Base-by-base conservation (phyloP, 2,888 invertebrate species). In the Leptinotarsa rubiginosa region DNA sequence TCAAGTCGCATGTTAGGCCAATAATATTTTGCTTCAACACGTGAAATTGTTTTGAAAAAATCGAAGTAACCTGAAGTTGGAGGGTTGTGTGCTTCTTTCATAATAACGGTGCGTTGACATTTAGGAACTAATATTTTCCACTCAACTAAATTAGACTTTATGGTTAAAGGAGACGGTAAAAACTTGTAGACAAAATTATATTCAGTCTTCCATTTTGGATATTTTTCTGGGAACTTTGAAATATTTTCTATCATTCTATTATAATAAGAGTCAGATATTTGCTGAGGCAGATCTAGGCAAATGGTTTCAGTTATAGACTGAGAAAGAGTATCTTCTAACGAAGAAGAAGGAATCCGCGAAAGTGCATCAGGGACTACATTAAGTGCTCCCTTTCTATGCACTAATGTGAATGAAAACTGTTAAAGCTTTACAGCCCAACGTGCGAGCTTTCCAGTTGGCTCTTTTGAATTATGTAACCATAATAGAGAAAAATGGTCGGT, bases 81-180 rank as follows among this genome's bases (percentile, higher is more conserved):
- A 25, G 5, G 31, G 31, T 31, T 31, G 31, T 31, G 31, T 7
- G 7, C 31, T n/a, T 77, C 71, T 15, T 62, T 18, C n/a, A 81
- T 66, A 47, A 81, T 56, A n/a, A 72, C n/a, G 1, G 13, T 50
- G 15, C 80, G 18, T 62, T 76, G 76, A 16, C 7, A 10, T 70
- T 76, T 77, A 22, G 81, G 79, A 10, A 81, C 77, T 7, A 81
- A 49, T 12, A 76, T 54, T 71, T 81, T 81, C 80, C 81, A 81
- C 54, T 80, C 78, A 5, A 67, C 50, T 50, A 62, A 31, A 62
- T 76, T 79, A 15, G 56, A 72, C n/a, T 52, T 31, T 22, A 77
- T 41, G 4, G 70, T 47, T 12, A 64, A 18, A 50, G 69, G 67
- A 13, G 25, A 25, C 3, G 65, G 20, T 10, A 65, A 52, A 69